phyloP scores from a whole-genome alignment of 2,888 invertebrate species.

The Prostheceraeus crozeri region DNA sequence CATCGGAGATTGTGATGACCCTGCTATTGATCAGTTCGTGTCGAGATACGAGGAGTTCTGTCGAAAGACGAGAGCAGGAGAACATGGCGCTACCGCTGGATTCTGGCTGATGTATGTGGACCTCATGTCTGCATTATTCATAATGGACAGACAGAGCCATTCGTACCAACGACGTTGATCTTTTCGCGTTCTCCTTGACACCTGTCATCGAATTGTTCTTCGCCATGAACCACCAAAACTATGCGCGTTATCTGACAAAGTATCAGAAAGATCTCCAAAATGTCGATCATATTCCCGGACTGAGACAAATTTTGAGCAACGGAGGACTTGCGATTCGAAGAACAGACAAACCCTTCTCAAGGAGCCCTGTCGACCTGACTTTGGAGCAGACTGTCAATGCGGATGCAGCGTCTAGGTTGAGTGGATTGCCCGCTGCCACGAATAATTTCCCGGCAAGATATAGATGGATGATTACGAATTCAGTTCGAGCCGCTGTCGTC shows the following conservation, averaged over 20 bases:
- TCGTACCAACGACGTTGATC: constrained; percentile 25
- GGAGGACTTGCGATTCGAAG: constrained; percentile 11
- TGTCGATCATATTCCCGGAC: constrained; percentile 20
- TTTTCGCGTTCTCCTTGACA: constrained; percentile 12
- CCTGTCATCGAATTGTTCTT: constrained; percentile 6
- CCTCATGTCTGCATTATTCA: constrained; percentile 21
- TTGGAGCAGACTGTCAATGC: constrained; percentile 12
- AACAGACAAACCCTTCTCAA: not conserved
- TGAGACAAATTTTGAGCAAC: constrained; percentile 13
- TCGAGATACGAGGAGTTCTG: constrained; percentile 9
- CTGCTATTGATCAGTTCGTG: too few relatives aligned
- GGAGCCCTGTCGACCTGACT: constrained; percentile 18
- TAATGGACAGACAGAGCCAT: not conserved
- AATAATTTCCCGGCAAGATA: constrained; percentile 34
- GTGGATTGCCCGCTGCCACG: constrained; percentile 26
- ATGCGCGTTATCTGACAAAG: constrained; percentile 23
- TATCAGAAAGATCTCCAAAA: constrained; percentile 23
- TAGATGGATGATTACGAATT: constrained; percentile 36
- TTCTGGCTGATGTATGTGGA: constrained; percentile 27
- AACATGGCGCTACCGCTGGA: constrained; percentile 27
- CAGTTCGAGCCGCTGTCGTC: constrained; percentile 29
- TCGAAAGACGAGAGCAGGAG: constrained; percentile 12
- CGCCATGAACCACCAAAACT: constrained; percentile 17
- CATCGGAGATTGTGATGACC: too few relatives aligned
- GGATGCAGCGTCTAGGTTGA: constrained; percentile 8